These are phyloP conservation scores for Lithophane leautieri DNA, from an alignment of 2,888 invertebrate species.

Conservation along the genomic window DNA sequence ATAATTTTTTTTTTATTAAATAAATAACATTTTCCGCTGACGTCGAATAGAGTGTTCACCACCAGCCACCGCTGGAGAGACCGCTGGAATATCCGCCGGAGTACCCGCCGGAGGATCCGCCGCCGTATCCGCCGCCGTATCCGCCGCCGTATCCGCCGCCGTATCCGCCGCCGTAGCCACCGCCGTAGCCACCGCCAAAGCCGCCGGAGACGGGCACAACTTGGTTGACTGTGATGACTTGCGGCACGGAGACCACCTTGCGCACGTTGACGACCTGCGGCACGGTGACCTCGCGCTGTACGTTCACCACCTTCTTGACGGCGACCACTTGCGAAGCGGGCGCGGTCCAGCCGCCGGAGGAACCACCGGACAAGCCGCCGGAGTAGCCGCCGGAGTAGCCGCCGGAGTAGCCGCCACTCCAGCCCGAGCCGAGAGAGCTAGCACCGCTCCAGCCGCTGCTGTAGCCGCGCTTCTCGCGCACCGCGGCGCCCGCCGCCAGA, in stretches of 20 bases:
- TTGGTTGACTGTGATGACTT: slow-evolving; percentile 77
- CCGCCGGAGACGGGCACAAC: slow-evolving; percentile 67
- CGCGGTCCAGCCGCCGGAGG: slow-evolving; percentile 49
- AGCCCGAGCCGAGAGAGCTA: slow-evolving; percentile 4
- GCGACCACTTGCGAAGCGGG: slow-evolving; percentile 70
- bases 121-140: slow-evolving; percentile 17
- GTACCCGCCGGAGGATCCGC: slow-evolving; percentile 32
- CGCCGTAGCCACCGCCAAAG: slow-evolving; percentile 39
- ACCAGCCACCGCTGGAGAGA: slow-evolving; percentile 61
- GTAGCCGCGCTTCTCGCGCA: slow-evolving; percentile 60
- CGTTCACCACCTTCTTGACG: slow-evolving; percentile 73
- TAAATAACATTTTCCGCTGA: slow-evolving; percentile 28
- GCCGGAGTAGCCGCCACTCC: not conserved
- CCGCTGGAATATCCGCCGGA: slow-evolving; percentile 34
- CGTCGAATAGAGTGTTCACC: slow-evolving; percentile 53
- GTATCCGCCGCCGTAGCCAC: slow-evolving; percentile 37
- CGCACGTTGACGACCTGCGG: slow-evolving; percentile 74
- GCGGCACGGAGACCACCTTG: slow-evolving; percentile 78
- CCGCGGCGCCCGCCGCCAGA: slow-evolving; percentile 47
- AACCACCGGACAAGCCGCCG: slow-evolving; percentile 29
- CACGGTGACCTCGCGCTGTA: slow-evolving; percentile 72
- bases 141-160: slow-evolving; percentile 41
- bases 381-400: slow-evolving; percentile 36
- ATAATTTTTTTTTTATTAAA: no score
- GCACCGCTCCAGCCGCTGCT: slow-evolving; percentile 42